Percentiles rank a stretch among this genome's conserved stretches.
Evolutionary conservation across 2,113 vertebrate genomes (phyloP).

Genomic region (Hippoglossus stenolepis): DNA sequence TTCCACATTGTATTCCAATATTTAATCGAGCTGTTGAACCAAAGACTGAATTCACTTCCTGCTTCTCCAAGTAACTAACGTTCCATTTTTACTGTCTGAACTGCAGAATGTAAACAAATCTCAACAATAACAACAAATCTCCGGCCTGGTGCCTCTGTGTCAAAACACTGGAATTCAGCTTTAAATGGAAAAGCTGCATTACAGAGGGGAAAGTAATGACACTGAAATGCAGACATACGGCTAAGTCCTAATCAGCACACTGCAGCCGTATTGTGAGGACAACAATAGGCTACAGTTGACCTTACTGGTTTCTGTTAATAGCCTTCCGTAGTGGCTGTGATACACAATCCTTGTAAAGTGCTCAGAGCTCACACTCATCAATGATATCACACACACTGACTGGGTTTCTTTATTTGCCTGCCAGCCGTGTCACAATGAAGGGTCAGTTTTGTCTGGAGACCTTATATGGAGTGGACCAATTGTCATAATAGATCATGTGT

Average conservation of each 20-base stretch:
- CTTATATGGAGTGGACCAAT: constrained; percentile 19
- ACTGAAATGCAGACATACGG: constrained; percentile 21
- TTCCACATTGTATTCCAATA: neutral
- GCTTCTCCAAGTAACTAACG: neutral
- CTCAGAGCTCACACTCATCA: constrained; percentile 29
- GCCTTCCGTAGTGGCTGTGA: constrained; percentile 42
- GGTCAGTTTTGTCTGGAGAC: constrained; percentile 36
- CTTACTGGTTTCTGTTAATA: constrained; percentile 51
- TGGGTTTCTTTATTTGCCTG: constrained; percentile 49
- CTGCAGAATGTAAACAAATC: neutral
- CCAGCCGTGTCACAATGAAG: constrained; percentile 45
- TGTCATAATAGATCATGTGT: constrained; percentile 25
- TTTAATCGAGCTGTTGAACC: neutral
- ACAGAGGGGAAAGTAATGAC: constrained; percentile 29
- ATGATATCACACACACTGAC: constrained; percentile 53
- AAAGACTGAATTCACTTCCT: neutral
- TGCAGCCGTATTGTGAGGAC: constrained; percentile 52
- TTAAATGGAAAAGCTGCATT: constrained; percentile 29
- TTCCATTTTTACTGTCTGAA: neutral
- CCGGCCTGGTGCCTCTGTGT: neutral
- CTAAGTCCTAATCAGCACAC: constrained; percentile 26
- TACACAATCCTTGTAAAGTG: constrained; percentile 43
- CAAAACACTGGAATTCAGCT: constrained; percentile 1
- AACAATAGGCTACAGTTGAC: constrained; percentile 61
- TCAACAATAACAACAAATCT: neutral